Evolutionary conservation across 2,797 vertebrate genomes (phyloP), one percentile per base, ranked within the genome.

Genomic region (Alosa sapidissima): DNA sequence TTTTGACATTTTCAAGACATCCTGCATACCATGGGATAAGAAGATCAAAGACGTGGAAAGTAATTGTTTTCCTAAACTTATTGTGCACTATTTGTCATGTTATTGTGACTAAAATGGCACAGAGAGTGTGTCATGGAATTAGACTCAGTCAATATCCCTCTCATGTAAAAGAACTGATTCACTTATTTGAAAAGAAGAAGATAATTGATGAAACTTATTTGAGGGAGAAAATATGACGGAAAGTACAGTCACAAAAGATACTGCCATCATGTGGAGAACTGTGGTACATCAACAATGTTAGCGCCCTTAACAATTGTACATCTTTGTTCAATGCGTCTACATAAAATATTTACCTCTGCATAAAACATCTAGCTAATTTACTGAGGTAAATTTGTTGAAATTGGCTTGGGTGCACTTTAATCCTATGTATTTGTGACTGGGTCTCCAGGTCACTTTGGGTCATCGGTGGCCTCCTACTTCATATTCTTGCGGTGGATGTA

Each of bases 401-500:
- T 28, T 65, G 55, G 4, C 19, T 4, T 28, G n/a, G n/a, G 6
- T 65, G 33, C 16, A 14, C 3, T 28, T 75, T 41, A 19, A 5
- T 24, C 2, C 16, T 41, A 24, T 54, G 0, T 55, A 14, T 81
- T 16, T 75, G 68, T 45, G 33, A 75, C 55, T 8, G 33, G 13
- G 33, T 78, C 33, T 45, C 55, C 88, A 99, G 98, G 98, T 96
- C 98, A 99, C 90, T 99, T 99, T 85, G 98, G 98, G 8, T 99
- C 98, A 13, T 99, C 98, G 0, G 98, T 99, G 3, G 98, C 98
- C 0, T 99, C 98, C 0, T 99, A 99, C 88, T 99, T 99, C 88
- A 99, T 99, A 93, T 99, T 99, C 89, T 95, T 99, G 84, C 96
- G 98, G 33, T 99, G 98, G 98, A 99, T 99, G 98, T 99, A 99